Percentiles rank a stretch among this genome's conserved stretches.
Conservation (phyloP, 2,888 invertebrate species). For the Magallana nippona region DNA sequence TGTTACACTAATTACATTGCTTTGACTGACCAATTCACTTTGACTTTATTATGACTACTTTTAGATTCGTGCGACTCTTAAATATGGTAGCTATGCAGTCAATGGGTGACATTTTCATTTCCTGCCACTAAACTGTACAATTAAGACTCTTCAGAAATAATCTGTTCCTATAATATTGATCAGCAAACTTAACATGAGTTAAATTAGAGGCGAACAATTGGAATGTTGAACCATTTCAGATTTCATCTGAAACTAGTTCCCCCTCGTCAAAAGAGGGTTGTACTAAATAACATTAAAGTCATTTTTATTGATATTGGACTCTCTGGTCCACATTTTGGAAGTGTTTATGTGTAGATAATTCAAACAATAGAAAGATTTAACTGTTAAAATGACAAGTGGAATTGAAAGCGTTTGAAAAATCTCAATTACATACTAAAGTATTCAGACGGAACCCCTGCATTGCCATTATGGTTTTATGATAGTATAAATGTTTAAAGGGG, state of each 20-base stretch:
- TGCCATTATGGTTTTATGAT: too few species aligned
- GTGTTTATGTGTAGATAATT: not conserved
- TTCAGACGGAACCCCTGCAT: too few species aligned
- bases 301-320: too few species aligned
- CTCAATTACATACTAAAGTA: too few species aligned
- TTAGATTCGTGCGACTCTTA: not conserved
- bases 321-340: too few species aligned
- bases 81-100: constrained; percentile 1
- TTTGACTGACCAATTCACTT: not conserved
- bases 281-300: too few species aligned
- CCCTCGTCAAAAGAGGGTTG: too few species aligned
- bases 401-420: not conserved
- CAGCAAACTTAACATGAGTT: not conserved
- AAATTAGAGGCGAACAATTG: not conserved
- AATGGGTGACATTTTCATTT: not conserved
- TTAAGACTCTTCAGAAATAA: constrained; percentile 1
- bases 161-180: constrained; percentile 20
- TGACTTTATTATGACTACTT: constrained; percentile 7
- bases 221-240: constrained; percentile 12
- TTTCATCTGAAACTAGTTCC: not conserved
- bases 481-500: too few species aligned
- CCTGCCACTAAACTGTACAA: not conserved
- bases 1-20: not conserved
- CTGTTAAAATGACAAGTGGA: not conserved
- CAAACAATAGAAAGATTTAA: not conserved